Conservation (phyloP, 2,797 vertebrate genomes). For the Discoglossus pictus region DNA sequence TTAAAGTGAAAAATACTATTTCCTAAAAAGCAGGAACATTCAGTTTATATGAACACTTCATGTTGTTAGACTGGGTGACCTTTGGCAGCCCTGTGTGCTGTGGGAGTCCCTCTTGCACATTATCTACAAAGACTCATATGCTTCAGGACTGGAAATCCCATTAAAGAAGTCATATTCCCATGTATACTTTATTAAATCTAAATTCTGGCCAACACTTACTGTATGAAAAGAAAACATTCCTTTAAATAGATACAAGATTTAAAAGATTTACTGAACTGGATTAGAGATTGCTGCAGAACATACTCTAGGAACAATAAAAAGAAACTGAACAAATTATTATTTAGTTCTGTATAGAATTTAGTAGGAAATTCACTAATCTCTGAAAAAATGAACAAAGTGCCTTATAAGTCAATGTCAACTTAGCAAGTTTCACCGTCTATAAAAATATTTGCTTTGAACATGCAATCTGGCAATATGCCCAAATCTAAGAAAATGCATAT, state of each 20-base stretch:
- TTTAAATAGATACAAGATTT: conserved; percentile 22
- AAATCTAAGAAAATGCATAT: too few species aligned
- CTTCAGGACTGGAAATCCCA: conserved; percentile 46
- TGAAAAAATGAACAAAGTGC: too few species aligned
- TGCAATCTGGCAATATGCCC: too few species aligned
- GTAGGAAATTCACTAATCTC: conserved; percentile 1
- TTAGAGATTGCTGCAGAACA: conserved; percentile 15
- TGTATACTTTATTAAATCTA: conserved; percentile 45
- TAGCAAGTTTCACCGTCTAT: too few species aligned
- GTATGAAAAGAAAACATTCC: conserved; percentile 47
- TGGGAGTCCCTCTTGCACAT: conserved; percentile 30
- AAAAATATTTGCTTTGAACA: too few species aligned
- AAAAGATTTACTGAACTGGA: conserved; percentile 30
- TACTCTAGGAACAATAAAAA: neutral
- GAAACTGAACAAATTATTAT: too few species aligned
- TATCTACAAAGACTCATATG: conserved; percentile 40
- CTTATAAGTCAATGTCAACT: too few species aligned
- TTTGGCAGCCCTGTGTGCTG: conserved; percentile 38
- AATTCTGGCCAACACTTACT: conserved; percentile 45
- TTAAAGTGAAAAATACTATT: conserved; percentile 22
- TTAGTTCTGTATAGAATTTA: too few species aligned
- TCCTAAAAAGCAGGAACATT: conserved; percentile 30
- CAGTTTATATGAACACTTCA: conserved; percentile 24
- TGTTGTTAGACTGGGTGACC: conserved; percentile 37
- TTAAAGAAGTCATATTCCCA: conserved; percentile 43